phyloP scores from a whole-genome alignment of 2,888 invertebrate species.

The Agriopis aurantiaria region DNA sequence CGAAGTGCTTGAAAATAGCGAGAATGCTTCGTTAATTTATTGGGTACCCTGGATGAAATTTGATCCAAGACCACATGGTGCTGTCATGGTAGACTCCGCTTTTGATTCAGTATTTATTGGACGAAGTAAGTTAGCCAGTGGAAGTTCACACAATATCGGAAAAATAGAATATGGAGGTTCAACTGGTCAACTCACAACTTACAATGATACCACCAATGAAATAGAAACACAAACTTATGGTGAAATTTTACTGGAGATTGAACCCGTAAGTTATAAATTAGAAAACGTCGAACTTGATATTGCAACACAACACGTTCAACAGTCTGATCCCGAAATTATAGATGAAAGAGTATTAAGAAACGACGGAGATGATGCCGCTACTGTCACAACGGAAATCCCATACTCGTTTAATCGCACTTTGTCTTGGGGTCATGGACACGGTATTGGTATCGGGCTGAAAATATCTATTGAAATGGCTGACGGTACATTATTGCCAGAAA shows the following conservation, averaged over 20 bases:
- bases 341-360: conserved; percentile 84
- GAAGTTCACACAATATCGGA: conserved; percentile 88
- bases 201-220: conserved; percentile 87
- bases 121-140: conserved; percentile 64
- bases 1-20: conserved; percentile 92
- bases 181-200: conserved; percentile 89
- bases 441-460: conserved; percentile 90
- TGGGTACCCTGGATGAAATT: conserved; percentile 93
- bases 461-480: conserved; percentile 88
- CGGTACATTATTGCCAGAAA: conserved; percentile 85
- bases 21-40: conserved; percentile 90
- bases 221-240: conserved; percentile 86
- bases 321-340: conserved; percentile 81
- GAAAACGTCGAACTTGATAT: conserved; percentile 88
- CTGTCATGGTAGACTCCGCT: conserved; percentile 87
- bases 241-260: conserved; percentile 92
- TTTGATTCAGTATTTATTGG: conserved; percentile 75
- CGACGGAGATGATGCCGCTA: conserved; percentile 84
- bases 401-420: conserved; percentile 90
- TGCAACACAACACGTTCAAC: conserved; percentile 81
- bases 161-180: conserved; percentile 89
- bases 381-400: conserved; percentile 90
- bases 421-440: conserved; percentile 93
- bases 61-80: conserved; percentile 88
- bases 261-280: conserved; percentile 92